A percentile compares a stretch with the other conserved stretches of the same genome.
Conservation (phyloP, 1,140 invertebrate genomes). For the Drosophila leontia region DNA sequence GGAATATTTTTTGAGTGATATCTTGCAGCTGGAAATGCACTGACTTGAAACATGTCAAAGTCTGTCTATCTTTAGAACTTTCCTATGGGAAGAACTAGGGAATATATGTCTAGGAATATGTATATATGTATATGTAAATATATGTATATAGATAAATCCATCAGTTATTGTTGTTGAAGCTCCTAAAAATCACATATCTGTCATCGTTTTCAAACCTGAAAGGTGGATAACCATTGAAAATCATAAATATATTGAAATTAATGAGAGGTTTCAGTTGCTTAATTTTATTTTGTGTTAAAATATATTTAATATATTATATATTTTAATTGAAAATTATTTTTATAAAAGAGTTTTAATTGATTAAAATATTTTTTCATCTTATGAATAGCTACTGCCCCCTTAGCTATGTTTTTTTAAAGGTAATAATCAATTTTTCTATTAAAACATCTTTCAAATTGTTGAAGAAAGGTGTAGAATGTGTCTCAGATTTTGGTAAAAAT, state of each 20-base stretch:
- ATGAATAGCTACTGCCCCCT: too few species aligned
- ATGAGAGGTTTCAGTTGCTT: too few species aligned
- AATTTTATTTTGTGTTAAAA: not conserved
- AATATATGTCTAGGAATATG: not conserved
- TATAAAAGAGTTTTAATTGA: not conserved
- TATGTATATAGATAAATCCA: conserved; percentile 1
- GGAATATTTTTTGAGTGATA: conserved; percentile 50
- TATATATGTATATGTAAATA: not conserved
- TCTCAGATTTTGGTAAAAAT: not conserved
- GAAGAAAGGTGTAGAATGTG: rapidly evolving
- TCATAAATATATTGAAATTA: too few species aligned
- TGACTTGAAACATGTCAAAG: conserved; percentile 42
- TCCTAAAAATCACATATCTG: conserved; percentile 1
- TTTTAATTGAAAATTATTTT: too few species aligned
- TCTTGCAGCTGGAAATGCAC: conserved; percentile 41
- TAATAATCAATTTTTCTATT: not conserved
- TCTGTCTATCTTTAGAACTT: conserved; percentile 33
- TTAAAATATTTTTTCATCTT: not conserved
- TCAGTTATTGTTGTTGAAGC: conserved; percentile 9
- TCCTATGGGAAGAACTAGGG: not conserved
- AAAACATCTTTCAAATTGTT: not conserved
- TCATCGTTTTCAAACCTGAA: not conserved
- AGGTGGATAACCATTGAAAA: not conserved
- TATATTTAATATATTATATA: not conserved
- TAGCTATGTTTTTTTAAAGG: too few species aligned